A percentile compares a stretch with the other conserved stretches of the same genome.
These are phyloP conservation scores for Pristionchus entomophagus DNA, from an alignment of 2,888 invertebrate genomes.

Conservation along the genomic window DNA sequence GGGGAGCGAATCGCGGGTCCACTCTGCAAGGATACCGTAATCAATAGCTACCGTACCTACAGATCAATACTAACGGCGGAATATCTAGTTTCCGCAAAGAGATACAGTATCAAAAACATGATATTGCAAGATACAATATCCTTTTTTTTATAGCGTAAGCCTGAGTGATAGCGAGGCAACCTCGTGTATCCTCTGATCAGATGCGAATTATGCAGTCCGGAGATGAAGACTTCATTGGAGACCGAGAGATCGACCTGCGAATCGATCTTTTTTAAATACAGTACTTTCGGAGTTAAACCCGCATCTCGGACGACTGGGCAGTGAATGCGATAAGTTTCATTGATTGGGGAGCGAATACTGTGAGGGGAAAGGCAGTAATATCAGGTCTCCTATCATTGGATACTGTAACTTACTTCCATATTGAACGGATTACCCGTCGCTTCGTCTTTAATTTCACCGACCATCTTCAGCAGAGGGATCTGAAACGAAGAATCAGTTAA, in stretches of 20 bases:
- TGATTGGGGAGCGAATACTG: no score
- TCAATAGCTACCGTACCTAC: no score
- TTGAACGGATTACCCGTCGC: constrained; percentile 14
- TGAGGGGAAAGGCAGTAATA: no score
- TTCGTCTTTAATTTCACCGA: neutral
- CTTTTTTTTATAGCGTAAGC: no score
- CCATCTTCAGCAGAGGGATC: constrained; percentile 26
- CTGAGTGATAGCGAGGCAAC: no score
- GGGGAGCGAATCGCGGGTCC: constrained; percentile 51
- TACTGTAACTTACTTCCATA: neutral
- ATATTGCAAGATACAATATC: no score
- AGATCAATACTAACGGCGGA: no score
- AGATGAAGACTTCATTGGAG: constrained; percentile 54
- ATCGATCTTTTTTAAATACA: neutral
- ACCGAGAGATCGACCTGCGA: constrained; percentile 55
- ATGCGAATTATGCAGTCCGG: constrained; percentile 60
- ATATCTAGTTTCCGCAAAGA: no score
- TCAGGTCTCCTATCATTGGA: neutral
- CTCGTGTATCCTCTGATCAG: constrained; percentile 53
- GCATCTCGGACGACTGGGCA: no score
- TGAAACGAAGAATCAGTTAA: neutral
- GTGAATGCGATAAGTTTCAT: no score
- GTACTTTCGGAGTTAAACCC: no score
- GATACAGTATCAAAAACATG: no score
- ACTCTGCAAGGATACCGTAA: constrained; percentile 47